Evolutionary conservation across 2,888 invertebrate species (phyloP).

Genomic region (Hemithea aestivaria): DNA sequence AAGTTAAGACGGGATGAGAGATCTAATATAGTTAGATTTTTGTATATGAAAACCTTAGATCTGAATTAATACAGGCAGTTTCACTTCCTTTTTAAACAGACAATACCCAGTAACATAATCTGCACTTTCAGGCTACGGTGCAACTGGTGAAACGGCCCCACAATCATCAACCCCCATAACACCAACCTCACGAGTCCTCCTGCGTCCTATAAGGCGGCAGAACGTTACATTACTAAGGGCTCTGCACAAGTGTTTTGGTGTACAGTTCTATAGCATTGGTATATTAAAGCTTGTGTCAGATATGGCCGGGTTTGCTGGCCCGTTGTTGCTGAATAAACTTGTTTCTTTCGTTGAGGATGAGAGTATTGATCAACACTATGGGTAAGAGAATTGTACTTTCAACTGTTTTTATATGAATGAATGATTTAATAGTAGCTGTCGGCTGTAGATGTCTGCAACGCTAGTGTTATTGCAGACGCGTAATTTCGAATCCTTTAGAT

Average conservation of each 20-base stretch:
- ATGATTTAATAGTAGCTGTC: too few relatives aligned
- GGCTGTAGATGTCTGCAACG: too few relatives aligned
- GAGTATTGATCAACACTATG: conserved; percentile 80
- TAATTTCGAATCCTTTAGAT: too few relatives aligned
- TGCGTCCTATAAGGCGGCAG: conserved; percentile 55
- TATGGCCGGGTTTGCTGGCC: conserved; percentile 91
- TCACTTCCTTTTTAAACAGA: too few relatives aligned
- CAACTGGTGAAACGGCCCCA: conserved; percentile 51
- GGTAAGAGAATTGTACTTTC: conserved; percentile 70
- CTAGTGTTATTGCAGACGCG: too few relatives aligned
- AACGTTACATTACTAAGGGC: conserved; percentile 82
- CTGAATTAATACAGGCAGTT: too few relatives aligned
- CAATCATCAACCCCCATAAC: conserved; percentile 62
- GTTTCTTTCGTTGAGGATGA: conserved; percentile 88
- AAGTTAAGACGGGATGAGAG: too few relatives aligned
- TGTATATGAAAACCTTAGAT: too few relatives aligned
- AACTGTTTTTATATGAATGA: too few relatives aligned
- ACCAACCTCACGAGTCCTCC: conserved; percentile 53
- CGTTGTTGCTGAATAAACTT: conserved; percentile 90
- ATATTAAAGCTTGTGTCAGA: conserved; percentile 90
- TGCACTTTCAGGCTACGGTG: conserved; percentile 52
- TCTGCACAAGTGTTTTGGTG: conserved; percentile 86
- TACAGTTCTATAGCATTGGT: conserved; percentile 91
- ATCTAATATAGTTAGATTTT: too few relatives aligned
- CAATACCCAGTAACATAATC: too few relatives aligned